Evolutionary conservation across 64 coral and sea anemone species (phyloP), one percentile per base, ranked within the genome.

Genomic region (Platygyra sinensis): DNA sequence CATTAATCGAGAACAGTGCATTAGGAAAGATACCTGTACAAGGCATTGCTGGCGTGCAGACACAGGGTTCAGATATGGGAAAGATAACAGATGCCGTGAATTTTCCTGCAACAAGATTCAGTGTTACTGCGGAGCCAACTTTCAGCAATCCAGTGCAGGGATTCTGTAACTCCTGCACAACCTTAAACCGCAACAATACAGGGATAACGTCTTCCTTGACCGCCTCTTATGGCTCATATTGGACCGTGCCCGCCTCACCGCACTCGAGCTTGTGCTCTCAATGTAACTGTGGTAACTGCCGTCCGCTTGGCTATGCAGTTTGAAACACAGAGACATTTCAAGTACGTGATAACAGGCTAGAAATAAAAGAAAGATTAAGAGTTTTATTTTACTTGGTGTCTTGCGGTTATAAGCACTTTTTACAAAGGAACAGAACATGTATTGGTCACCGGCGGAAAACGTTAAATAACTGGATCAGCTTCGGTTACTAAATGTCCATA

Each of bases 91-190:
- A 36, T 12, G 14, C 22, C 65, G 22, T 51, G 81, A 36, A 71
- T 51, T 72, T 69, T 85, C 81, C 81, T 85, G 62, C 63, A 39
- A 67, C 81, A 71, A 85, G 81, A 85, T 85, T 67, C 19, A 85
- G 81, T 31, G 32, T 72, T 63, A 39, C 80, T 10, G n/a, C 32
- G 11, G 62, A 85, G 36, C 30, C 55, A 57, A 12, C 54, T 71
- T 85, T 51, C 38, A 85, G 42, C 81, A n/a, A 33, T 52, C 13
- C 81, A 49, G 67, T 27, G 24, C 62, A 85, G 33, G 62, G 62
- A 85, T 85, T 85, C 24, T 85, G 62, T 25, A 36, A 85, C 28
- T 22, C 62, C 31, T 85, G 81, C 63, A 71, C 81, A 39, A 28
- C 81, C 15, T 42, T 85, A 8, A 85, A 28, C 63, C 63, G 38